These are phyloP conservation scores for Stylophora pistillata DNA, from an alignment of 64 coral and sea anemone genomes.

Conservation along the genomic window DNA sequence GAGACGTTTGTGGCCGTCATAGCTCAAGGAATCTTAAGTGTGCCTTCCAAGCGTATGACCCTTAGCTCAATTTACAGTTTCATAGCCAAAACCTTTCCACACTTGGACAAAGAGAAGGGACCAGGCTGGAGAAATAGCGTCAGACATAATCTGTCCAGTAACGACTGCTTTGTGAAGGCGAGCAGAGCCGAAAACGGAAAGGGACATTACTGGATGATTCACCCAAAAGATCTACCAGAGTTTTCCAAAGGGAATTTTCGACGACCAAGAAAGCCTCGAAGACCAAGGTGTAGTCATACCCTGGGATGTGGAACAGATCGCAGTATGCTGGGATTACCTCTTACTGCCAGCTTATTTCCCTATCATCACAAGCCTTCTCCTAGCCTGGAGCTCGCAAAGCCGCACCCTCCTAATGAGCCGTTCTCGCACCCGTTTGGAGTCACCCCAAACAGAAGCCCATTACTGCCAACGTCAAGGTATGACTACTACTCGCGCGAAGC, in stretches of 20 bases:
- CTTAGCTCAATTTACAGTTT: constrained; percentile 76
- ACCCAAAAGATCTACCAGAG: constrained; percentile 83
- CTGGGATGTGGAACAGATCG: background rate
- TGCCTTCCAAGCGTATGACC: constrained; percentile 78
- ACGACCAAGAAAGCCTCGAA: constrained; percentile 65
- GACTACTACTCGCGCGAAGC: background rate
- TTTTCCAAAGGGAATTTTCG: constrained; percentile 83
- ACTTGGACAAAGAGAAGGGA: constrained; percentile 85
- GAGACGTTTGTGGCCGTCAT: constrained; percentile 86
- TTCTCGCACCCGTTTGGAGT: constrained; percentile 31
- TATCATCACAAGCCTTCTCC: constrained; percentile 10
- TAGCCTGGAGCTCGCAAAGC: constrained; percentile 11
- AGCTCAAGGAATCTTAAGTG: constrained; percentile 73
- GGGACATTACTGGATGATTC: constrained; percentile 90
- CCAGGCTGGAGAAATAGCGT: constrained; percentile 86
- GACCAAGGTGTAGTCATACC: constrained; percentile 64
- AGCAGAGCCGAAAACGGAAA: constrained; percentile 82
- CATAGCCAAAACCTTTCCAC: constrained; percentile 66
- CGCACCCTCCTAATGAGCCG: constrained; percentile 7
- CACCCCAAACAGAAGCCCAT: background rate
- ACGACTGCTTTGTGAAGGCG: constrained; percentile 87
- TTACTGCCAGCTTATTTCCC: constrained; percentile 20
- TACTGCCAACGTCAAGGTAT: background rate
- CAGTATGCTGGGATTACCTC: constrained; percentile 3
- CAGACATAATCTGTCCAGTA: constrained; percentile 81